Percentiles rank a stretch among this genome's conserved stretches.
phyloP scores from a whole-genome alignment of 2,888 invertebrate species.

The Cephalotes varians region DNA sequence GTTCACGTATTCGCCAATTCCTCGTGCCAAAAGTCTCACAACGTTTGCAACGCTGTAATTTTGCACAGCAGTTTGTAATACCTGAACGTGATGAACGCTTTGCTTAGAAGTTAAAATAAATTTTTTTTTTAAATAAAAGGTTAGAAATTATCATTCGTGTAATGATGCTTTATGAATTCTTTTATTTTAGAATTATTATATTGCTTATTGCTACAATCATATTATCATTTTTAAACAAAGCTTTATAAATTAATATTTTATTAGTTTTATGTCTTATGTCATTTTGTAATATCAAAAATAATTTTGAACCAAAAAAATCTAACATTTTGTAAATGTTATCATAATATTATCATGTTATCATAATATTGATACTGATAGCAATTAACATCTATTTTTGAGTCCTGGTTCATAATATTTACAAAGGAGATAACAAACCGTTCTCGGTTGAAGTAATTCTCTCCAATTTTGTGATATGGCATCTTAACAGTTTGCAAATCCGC shows the following conservation, averaged over 20 bases:
- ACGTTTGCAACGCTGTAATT: constrained; percentile 26
- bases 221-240: background rate
- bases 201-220: background rate
- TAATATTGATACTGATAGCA: background rate
- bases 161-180: too few relatives aligned
- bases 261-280: too few relatives aligned
- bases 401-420: background rate
- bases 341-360: background rate
- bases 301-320: background rate
- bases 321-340: background rate
- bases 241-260: constrained; percentile 3
- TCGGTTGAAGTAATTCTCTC: background rate
- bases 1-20: constrained; percentile 41
- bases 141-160: too few relatives aligned
- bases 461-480: background rate
- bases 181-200: background rate
- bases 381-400: background rate
- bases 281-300: background rate
- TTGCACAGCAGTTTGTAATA: constrained; percentile 32
- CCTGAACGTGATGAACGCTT: background rate
- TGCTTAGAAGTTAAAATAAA: background rate
- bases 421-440: background rate
- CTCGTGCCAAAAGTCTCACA: constrained; percentile 44
- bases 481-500: background rate
- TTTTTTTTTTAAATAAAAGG: background rate